Percentiles rank a stretch among this genome's conserved stretches.
Evolutionary conservation across 1,140 invertebrate genomes (phyloP).

Genomic region (Melipona quadrifasciata): DNA sequence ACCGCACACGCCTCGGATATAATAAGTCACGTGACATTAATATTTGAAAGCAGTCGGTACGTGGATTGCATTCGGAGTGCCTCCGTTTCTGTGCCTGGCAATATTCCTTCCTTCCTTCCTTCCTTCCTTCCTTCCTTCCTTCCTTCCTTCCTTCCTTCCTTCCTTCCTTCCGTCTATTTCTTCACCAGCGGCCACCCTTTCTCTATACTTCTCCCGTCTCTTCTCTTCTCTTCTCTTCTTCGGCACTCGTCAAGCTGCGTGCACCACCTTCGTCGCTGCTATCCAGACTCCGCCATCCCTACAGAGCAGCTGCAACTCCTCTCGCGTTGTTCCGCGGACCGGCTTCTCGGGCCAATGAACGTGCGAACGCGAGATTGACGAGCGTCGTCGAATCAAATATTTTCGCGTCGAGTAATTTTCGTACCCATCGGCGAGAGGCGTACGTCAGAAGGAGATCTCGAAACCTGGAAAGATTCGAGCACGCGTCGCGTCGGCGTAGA

Average conservation of each 20-base stretch:
- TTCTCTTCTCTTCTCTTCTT: slow-evolving; percentile 3
- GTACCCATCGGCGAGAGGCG: no score
- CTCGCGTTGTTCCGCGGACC: background rate
- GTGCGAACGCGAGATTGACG: background rate
- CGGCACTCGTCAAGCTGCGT: slow-evolving; percentile 25
- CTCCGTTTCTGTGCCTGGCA: slow-evolving; percentile 65
- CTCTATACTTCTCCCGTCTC: background rate
- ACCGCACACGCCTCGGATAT: slow-evolving; percentile 79
- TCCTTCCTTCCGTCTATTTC: slow-evolving; percentile 64
- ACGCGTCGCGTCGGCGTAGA: background rate
- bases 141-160: slow-evolving; percentile 68
- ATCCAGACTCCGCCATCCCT: slow-evolving; percentile 34
- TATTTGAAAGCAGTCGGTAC: slow-evolving; percentile 82
- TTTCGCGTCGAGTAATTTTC: no score
- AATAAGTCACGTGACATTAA: slow-evolving; percentile 83
- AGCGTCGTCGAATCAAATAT: background rate
- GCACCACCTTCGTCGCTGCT: slow-evolving; percentile 34
- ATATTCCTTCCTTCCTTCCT: slow-evolving; percentile 72
- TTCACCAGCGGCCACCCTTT: slow-evolving; percentile 37
- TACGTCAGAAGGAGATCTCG: background rate
- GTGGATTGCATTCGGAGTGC: slow-evolving; percentile 81
- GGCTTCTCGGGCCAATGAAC: background rate
- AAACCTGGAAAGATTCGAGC: background rate
- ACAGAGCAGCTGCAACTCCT: slow-evolving; percentile 21
- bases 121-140: slow-evolving; percentile 64